These are phyloP conservation scores for Formica aserva DNA, from an alignment of 2,888 invertebrate species.

Conservation along the genomic window DNA sequence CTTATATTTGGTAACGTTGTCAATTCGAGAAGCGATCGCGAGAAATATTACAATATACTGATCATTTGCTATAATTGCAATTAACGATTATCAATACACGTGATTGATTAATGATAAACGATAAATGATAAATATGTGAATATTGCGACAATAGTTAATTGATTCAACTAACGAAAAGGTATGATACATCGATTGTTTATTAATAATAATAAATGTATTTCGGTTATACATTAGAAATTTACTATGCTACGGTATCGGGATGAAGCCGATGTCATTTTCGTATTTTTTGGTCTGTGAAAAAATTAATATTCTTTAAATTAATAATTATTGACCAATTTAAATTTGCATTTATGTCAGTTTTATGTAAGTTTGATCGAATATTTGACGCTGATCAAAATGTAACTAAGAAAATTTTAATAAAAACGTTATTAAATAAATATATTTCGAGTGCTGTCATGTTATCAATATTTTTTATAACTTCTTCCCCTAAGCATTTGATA, in stretches of 20 bases:
- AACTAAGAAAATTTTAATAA: conserved; percentile 4
- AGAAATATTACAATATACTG: neutral
- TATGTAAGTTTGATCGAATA: neutral
- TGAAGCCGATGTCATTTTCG: neutral
- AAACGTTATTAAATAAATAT: neutral
- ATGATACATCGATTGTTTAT: neutral
- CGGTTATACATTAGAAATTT: neutral
- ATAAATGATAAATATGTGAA: neutral
- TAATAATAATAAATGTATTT: neutral
- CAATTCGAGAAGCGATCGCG: neutral
- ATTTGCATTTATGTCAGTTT: neutral
- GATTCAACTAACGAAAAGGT: neutral
- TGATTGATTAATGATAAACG: neutral
- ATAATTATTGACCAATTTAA: neutral
- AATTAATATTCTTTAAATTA: conserved; percentile 20
- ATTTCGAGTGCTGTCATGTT: neutral
- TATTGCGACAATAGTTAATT: neutral
- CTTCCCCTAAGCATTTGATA: neutral
- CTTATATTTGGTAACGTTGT: neutral
- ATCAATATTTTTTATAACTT: conserved; percentile 27
- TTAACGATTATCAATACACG: neutral
- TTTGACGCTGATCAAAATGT: neutral
- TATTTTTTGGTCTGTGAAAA: neutral
- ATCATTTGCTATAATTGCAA: neutral
- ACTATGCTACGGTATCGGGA: neutral